Percentiles rank a stretch among this genome's conserved stretches.
Evolutionary conservation across 2,888 invertebrate genomes (phyloP).

Genomic region (Drosophila prolongata): DNA sequence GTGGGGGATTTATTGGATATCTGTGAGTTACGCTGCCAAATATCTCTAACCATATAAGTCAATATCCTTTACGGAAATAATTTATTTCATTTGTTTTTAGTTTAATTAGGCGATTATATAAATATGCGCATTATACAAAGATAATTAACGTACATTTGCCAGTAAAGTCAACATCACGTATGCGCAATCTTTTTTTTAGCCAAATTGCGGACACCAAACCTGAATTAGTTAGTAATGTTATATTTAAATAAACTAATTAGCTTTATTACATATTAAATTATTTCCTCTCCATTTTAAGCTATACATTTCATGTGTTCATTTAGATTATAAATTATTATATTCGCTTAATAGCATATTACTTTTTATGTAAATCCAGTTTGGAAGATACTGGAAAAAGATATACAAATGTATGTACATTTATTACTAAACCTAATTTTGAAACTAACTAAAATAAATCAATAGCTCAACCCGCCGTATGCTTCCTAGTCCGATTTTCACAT

Average conservation of each 20-base stretch:
- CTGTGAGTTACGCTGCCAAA: slow-evolving; percentile 19
- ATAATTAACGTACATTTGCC: neutral
- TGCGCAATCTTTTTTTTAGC: neutral
- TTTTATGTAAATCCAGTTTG: too few relatives aligned
- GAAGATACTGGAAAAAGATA: too few relatives aligned
- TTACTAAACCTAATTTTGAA: neutral
- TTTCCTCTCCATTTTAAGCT: too few relatives aligned
- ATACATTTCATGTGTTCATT: too few relatives aligned
- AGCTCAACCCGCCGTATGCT: slow-evolving; percentile 23
- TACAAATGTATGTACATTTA: too few relatives aligned
- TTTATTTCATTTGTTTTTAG: slow-evolving; percentile 1
- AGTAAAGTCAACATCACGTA: neutral
- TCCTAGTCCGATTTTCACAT: slow-evolving; percentile 31
- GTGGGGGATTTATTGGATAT: neutral
- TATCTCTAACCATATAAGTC: slow-evolving; percentile 12
- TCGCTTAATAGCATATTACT: too few relatives aligned
- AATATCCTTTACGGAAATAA: slow-evolving; percentile 13
- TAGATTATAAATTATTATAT: too few relatives aligned
- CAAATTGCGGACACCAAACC: neutral
- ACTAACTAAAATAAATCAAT: neutral
- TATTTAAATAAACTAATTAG: neutral
- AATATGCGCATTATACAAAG: neutral
- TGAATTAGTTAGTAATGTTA: neutral
- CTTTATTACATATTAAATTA: neutral
- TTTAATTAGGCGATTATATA: slow-evolving; percentile 5